Evolutionary conservation across 2,113 vertebrate species (phyloP).

Genomic region (Orientallactaga bullata): DNA sequence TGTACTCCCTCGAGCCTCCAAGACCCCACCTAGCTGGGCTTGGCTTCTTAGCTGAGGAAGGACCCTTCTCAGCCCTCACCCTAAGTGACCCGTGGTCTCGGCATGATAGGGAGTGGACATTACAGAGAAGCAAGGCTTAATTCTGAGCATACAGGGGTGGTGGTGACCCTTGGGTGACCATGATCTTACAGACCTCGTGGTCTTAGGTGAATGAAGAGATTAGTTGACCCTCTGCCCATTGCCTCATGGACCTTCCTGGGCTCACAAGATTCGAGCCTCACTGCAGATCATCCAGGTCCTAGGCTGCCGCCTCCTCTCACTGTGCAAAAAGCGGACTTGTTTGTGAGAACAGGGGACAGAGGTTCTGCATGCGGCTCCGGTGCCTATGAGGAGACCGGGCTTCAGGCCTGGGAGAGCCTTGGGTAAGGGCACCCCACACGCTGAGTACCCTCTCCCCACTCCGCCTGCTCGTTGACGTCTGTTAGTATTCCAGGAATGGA

Average conservation of each 20-base stretch:
- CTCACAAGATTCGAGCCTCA: neutral
- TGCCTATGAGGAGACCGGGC: neutral
- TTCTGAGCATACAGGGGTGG: neutral
- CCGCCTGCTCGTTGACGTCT: neutral
- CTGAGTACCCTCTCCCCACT: fast-evolving
- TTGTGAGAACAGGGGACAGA: neutral
- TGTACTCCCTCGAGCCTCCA: neutral
- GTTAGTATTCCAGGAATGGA: neutral
- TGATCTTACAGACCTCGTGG: neutral
- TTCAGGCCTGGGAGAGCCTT: neutral
- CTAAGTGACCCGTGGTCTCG: neutral
- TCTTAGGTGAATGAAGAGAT: neutral
- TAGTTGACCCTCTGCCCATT: neutral
- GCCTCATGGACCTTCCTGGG: neutral
- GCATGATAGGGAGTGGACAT: neutral
- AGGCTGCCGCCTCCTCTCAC: neutral
- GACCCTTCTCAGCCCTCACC: neutral
- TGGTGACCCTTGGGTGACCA: neutral
- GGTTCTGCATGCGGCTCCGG: neutral
- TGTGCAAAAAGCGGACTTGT: neutral
- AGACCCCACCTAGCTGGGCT: constrained; percentile 63
- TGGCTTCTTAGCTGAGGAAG: neutral
- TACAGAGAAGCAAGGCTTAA: neutral
- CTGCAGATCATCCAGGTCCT: neutral
- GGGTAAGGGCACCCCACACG: too few relatives aligned